These are phyloP conservation scores for Eurystomus glaucurus DNA, from an alignment of 2,797 vertebrate genomes.

Conservation along the genomic window DNA sequence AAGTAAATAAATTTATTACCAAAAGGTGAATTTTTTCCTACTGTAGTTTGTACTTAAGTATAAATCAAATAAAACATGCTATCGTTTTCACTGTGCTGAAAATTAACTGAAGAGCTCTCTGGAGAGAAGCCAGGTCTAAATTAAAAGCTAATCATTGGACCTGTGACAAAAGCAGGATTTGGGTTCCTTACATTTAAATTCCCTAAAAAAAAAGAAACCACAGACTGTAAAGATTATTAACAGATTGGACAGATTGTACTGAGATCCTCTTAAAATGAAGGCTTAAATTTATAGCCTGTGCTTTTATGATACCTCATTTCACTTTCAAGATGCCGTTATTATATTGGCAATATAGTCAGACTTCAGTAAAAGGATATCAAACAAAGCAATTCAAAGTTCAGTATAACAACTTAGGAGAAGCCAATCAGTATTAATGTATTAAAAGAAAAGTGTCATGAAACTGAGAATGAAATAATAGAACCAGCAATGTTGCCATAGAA, in stretches of 20 bases:
- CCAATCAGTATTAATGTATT: neutral
- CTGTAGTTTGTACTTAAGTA: neutral
- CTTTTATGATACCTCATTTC: neutral
- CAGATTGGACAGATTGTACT: neutral
- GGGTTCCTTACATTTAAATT: neutral
- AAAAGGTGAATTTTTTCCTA: neutral
- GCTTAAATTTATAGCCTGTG: neutral
- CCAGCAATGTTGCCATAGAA: neutral
- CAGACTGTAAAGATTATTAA: neutral
- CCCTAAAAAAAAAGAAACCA: neutral
- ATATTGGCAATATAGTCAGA: neutral
- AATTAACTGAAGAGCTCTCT: neutral
- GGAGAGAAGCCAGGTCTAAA: neutral
- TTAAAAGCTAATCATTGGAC: neutral
- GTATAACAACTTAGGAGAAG: neutral
- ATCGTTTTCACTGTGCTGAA: neutral
- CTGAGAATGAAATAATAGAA: conserved; percentile 6
- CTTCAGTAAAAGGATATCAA: neutral
- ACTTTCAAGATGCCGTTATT: neutral
- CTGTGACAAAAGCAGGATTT: neutral
- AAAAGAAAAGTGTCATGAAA: neutral
- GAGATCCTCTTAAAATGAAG: neutral
- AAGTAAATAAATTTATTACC: neutral
- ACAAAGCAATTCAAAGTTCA: neutral
- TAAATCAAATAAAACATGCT: neutral